Evolutionary conservation across 2,797 vertebrate species (phyloP).

Genomic region (Cynodonichthys magdalenae): DNA sequence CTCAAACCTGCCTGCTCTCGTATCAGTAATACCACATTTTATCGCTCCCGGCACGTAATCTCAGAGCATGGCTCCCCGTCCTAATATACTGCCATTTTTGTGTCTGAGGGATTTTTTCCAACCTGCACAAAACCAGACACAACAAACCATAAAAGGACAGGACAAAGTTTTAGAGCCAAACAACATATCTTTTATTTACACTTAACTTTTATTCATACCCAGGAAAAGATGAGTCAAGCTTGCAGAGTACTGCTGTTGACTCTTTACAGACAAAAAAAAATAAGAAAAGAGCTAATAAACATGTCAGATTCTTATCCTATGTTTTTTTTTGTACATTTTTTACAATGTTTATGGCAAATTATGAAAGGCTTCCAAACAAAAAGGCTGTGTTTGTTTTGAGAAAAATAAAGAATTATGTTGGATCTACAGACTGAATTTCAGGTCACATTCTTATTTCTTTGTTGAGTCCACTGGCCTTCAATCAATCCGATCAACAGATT

Average conservation of each 20-base stretch:
- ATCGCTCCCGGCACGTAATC: conserved; percentile 51
- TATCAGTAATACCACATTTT: conserved; percentile 64
- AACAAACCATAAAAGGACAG: conserved; percentile 21
- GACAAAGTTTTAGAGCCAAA: conserved; percentile 52
- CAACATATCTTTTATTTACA: conserved; percentile 75
- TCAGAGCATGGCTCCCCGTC: conserved; percentile 30
- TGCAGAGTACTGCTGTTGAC: conserved; percentile 24
- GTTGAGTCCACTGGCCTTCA: conserved; percentile 32
- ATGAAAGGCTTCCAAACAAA: conserved; percentile 33
- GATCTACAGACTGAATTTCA: conserved; percentile 14
- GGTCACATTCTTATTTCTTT: conserved; percentile 14
- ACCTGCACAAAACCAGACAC: conserved; percentile 30
- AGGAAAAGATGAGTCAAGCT: conserved; percentile 29
- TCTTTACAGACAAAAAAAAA: conserved; percentile 23
- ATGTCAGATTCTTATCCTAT: conserved; percentile 9
- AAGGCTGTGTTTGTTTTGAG: conserved; percentile 36
- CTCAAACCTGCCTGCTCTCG: conserved; percentile 33
- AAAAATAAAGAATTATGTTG: conserved; percentile 15
- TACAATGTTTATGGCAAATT: conserved; percentile 41
- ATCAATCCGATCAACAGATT: conserved; percentile 44
- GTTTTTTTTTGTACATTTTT: conserved; percentile 23
- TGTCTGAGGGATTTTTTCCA: conserved; percentile 22
- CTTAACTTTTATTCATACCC: conserved; percentile 52
- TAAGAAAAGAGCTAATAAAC: conserved; percentile 21
- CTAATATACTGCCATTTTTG: conserved; percentile 28